Conservation (phyloP, 2,888 invertebrate genomes). For the Rhodophaea formosa region DNA sequence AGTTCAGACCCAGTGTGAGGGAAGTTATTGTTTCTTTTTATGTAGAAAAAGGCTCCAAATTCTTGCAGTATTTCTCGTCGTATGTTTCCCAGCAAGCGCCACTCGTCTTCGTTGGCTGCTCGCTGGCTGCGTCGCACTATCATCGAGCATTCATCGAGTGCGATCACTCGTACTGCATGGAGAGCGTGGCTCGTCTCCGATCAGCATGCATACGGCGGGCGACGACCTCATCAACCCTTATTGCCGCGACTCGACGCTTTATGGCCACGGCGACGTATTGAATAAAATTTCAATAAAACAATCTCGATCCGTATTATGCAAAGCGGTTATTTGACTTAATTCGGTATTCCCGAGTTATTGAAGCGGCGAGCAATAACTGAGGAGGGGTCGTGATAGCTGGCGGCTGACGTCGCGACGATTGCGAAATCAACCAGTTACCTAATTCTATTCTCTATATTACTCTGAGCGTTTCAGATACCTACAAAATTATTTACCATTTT, state of each 20-base stretch:
- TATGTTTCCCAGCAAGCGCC: background rate
- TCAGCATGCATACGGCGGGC: constrained; percentile 1
- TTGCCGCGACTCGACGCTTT: background rate
- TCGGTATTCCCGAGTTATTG: background rate
- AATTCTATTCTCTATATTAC: too few relatives aligned
- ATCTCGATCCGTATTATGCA: constrained; percentile 6
- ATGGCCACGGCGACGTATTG: constrained; percentile 2
- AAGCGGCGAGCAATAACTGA: background rate
- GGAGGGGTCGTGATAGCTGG: background rate
- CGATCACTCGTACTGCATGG: background rate
- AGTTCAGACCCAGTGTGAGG: too few relatives aligned
- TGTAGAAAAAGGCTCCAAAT: too few relatives aligned
- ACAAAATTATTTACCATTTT: too few relatives aligned
- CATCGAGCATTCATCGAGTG: background rate
- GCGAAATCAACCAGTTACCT: background rate
- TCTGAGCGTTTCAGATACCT: too few relatives aligned
- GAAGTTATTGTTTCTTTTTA: too few relatives aligned
- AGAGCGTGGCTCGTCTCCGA: background rate
- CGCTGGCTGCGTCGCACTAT: background rate
- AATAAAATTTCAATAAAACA: constrained; percentile 12
- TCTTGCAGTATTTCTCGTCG: background rate
- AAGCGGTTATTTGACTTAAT: constrained; percentile 10
- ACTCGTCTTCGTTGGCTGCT: too few relatives aligned
- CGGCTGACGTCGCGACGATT: background rate
- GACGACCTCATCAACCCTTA: background rate